Evolutionary conservation across 2,113 vertebrate species (phyloP).

Genomic region (Perca fluviatilis): DNA sequence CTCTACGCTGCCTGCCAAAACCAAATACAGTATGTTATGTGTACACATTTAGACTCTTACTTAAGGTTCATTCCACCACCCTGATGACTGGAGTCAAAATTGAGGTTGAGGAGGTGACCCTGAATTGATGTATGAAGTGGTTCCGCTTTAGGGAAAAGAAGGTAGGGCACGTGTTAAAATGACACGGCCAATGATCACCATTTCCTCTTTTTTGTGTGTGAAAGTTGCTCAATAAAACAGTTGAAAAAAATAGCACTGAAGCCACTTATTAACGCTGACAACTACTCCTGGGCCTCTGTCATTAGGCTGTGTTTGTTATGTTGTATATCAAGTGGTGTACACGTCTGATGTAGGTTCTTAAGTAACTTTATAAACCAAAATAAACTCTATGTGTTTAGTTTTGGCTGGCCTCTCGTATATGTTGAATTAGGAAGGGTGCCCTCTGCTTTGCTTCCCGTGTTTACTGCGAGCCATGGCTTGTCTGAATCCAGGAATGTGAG

Average conservation of each 20-base stretch:
- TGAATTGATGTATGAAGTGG: constrained; percentile 14
- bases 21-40: constrained; percentile 32
- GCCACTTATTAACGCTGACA: background rate
- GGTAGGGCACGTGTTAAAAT: constrained; percentile 5
- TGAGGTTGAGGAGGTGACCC: constrained; percentile 33
- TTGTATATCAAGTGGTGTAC: background rate
- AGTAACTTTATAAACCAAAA: constrained; percentile 19
- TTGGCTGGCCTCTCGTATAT: constrained; percentile 39
- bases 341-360: constrained; percentile 25
- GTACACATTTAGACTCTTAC: constrained; percentile 33
- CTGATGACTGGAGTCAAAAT: constrained; percentile 20
- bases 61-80: constrained; percentile 15
- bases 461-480: constrained; percentile 70
- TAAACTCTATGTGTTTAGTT: constrained; percentile 1
- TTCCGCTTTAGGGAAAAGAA: constrained; percentile 23
- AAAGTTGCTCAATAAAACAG: background rate
- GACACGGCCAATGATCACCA: background rate
- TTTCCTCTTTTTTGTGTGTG: constrained; percentile 35
- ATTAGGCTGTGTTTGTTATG: background rate
- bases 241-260: background rate
- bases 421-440: constrained; percentile 64
- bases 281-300: background rate
- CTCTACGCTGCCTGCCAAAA: constrained; percentile 17
- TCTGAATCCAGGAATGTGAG: constrained; percentile 79
- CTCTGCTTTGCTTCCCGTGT: constrained; percentile 54